Conservation (phyloP, 2,888 invertebrate species). For the Sinodicranocentrus sp. region DNA sequence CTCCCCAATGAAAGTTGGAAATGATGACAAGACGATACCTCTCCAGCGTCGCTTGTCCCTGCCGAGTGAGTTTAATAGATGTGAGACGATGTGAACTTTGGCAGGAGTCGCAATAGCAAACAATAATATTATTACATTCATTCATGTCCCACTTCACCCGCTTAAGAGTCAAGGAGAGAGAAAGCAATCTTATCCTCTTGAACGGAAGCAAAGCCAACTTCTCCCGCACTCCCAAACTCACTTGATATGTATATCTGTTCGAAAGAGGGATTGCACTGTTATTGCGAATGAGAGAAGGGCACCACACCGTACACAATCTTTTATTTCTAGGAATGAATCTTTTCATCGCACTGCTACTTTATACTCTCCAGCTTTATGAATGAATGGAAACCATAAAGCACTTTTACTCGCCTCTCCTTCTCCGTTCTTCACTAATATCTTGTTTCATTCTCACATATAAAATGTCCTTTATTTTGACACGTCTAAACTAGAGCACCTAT, state of each 20-base stretch:
- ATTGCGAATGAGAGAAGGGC: background rate
- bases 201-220: slow-evolving; percentile 22
- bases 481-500: slow-evolving; percentile 23
- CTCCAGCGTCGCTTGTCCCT: background rate
- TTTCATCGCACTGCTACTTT: background rate
- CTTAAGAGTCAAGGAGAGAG: slow-evolving; percentile 27
- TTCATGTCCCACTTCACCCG: slow-evolving; percentile 30
- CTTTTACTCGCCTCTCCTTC: slow-evolving; percentile 6
- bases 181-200: slow-evolving; percentile 46
- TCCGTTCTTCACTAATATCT: slow-evolving; percentile 4
- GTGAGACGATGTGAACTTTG: slow-evolving; percentile 23
- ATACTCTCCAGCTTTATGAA: slow-evolving; percentile 22
- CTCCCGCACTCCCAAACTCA: background rate
- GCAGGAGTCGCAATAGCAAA: slow-evolving; percentile 22
- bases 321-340: no score
- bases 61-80: background rate
- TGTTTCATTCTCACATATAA: slow-evolving; percentile 13
- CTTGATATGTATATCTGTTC: no score
- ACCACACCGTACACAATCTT: background rate
- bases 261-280: no score
- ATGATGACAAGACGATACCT: slow-evolving; percentile 2
- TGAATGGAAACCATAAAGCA: slow-evolving; percentile 39
- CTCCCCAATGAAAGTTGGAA: background rate
- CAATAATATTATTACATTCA: slow-evolving; percentile 41
- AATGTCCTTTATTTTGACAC: slow-evolving; percentile 31